These are phyloP conservation scores for Patiria miniata DNA, from an alignment of 35 echinoderm and acorn worm species.

Conservation along the genomic window DNA sequence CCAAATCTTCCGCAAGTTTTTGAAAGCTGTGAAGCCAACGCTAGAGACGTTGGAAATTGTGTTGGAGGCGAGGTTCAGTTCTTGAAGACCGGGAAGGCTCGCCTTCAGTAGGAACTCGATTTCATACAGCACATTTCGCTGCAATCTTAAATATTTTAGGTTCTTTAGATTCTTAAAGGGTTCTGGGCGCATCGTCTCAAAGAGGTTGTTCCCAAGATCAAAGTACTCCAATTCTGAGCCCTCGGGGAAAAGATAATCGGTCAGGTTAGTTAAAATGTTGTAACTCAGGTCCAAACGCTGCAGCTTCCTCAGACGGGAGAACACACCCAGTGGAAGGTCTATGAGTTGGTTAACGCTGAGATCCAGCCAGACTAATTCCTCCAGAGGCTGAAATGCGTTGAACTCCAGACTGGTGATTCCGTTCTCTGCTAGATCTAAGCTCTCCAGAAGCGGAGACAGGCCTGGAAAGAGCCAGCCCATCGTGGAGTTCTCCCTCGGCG, in stretches of 20 bases:
- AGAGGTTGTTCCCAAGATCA: slow-evolving; percentile 8
- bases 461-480: slow-evolving; percentile 9
- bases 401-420: not conserved
- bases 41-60: not conserved
- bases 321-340: not conserved
- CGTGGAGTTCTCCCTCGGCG: not conserved
- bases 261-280: slow-evolving; percentile 10
- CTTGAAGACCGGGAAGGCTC: slow-evolving; percentile 1
- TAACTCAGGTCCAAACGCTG: not conserved
- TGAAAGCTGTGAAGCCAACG: not conserved
- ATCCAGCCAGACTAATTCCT: not conserved
- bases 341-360: slow-evolving; percentile 19
- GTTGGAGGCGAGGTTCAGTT: slow-evolving; percentile 11
- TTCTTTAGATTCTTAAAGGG: slow-evolving; percentile 11
- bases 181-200: not conserved
- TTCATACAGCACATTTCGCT: slow-evolving; percentile 7
- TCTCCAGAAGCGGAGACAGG: not conserved
- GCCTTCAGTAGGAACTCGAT: slow-evolving; percentile 1
- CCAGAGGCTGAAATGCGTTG: not conserved
- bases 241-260: not conserved
- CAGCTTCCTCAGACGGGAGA: not conserved
- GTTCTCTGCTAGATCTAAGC: not conserved
- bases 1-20: not conserved
- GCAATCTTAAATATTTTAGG: not conserved
- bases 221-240: not conserved